These are phyloP conservation scores for Podarcis lilfordi DNA, from an alignment of 2,797 vertebrate species.

Conservation along the genomic window DNA sequence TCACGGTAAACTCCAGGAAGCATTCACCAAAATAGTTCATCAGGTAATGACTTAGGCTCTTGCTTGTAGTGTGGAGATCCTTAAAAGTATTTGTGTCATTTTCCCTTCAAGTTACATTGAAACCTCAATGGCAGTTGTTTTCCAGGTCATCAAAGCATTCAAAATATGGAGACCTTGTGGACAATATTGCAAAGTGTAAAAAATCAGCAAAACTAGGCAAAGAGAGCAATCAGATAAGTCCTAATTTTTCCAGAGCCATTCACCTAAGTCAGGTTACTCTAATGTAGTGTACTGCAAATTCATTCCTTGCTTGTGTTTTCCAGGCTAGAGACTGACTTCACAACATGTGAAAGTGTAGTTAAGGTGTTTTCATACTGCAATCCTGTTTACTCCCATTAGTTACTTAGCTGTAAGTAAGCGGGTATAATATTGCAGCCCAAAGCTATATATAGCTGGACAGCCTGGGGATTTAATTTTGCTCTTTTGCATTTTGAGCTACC, in stretches of 20 bases:
- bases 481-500: background rate
- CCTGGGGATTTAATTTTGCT: background rate
- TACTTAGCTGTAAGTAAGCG: no score
- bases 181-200: background rate
- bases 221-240: background rate
- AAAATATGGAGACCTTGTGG: background rate
- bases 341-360: background rate
- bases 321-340: background rate
- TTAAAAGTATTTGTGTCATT: slow-evolving; percentile 26
- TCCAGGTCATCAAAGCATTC: background rate
- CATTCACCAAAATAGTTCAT: slow-evolving; percentile 98
- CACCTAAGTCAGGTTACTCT: background rate
- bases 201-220: background rate
- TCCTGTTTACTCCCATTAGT: no score
- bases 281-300: background rate
- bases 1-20: slow-evolving; percentile 99
- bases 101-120: background rate
- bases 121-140: background rate
- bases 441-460: background rate
- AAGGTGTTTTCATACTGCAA: background rate
- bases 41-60: slow-evolving; percentile 87
- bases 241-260: background rate
- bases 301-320: background rate
- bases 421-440: no score
- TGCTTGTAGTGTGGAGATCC: slow-evolving; percentile 40